Evolutionary conservation across 1,140 invertebrate genomes (phyloP), one percentile per base, ranked within the genome.

Genomic region (Drosophila rufa): DNA sequence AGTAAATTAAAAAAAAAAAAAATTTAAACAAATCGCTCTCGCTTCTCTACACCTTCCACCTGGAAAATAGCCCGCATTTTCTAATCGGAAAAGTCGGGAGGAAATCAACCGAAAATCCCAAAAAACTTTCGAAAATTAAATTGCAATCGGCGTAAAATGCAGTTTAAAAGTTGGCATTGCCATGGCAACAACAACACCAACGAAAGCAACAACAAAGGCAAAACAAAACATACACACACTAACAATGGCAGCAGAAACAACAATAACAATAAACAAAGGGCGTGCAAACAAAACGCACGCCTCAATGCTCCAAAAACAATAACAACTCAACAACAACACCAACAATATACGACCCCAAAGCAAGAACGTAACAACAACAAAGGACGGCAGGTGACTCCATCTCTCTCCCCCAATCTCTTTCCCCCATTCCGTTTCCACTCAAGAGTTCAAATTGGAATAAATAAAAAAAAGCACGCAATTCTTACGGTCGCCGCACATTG

Each of bases 271-370:
- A 79, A 38, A 79, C 73, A 86, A 76, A 68, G 83, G 82, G 79
- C 82, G 75, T 82, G 75, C 82, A 82, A 86, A 84, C 84, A 89
- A 89, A 90, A 84, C 85, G 84, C 84, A 90, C 62, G 78, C 73
- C 80, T 84, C 77, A 84, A 79, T 89, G 77, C 79, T 22, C 62
- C 68, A 87, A 66, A 68, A 73, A 66, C 62, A 85, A 75, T 64
- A 77, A 48, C 47, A 58, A 59, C 14, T 57, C 62, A 85, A 75
- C 62, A 77, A 48, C 55, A 58, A 53, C n/a, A 61, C 14, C 33
- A 59, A 66, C 22, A 58, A 59, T 11, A 65, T 42, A 27, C 12
- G 42, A 17, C 36, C 67, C 62, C 64, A 36, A 70, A 56, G 40
- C 69, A 47, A 71, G 66, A 71, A 58, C 67, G 40, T 42, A 78